Evolutionary conservation across 2,888 invertebrate species (phyloP).

Genomic region (Craniophora ligustri): DNA sequence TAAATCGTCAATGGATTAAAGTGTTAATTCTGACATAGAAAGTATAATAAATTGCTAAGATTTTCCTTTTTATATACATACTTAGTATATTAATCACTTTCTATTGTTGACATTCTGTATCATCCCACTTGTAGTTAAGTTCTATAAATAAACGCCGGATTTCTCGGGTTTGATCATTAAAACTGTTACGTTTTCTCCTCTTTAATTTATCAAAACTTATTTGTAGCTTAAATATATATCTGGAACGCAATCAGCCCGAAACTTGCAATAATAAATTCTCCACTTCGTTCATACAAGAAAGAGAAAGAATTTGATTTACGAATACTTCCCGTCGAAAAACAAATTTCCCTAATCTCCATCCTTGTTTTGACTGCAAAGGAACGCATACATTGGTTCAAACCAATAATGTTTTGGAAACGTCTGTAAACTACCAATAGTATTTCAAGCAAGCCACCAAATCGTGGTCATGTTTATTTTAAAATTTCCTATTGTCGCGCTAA

Average conservation of each 20-base stretch:
- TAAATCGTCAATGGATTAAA: constrained; percentile 31
- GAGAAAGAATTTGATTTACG: constrained; percentile 25
- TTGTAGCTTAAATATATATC: constrained; percentile 8
- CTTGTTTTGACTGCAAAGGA: constrained; percentile 30
- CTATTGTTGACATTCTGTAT: background rate
- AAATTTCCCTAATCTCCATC: constrained; percentile 31
- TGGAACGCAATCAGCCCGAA: constrained; percentile 6
- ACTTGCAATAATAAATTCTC: constrained; percentile 3
- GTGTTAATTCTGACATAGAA: constrained; percentile 30
- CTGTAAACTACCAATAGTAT: constrained; percentile 4
- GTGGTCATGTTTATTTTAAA: background rate
- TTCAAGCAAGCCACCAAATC: constrained; percentile 1
- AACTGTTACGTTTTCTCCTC: no score
- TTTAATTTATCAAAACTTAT: no score
- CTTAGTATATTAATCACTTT: background rate
- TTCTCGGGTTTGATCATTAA: no score
- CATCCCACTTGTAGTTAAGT: background rate
- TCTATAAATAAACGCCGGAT: no score
- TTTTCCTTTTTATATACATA: constrained; percentile 7
- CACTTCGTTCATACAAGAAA: constrained; percentile 34
- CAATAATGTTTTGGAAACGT: constrained; percentile 22
- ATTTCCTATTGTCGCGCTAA: constrained; percentile 7
- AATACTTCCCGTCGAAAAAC: constrained; percentile 22
- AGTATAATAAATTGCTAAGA: constrained; percentile 31
- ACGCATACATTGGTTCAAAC: constrained; percentile 24